Conservation (phyloP, 2,888 invertebrate species). For the Athrips mouffetella region DNA sequence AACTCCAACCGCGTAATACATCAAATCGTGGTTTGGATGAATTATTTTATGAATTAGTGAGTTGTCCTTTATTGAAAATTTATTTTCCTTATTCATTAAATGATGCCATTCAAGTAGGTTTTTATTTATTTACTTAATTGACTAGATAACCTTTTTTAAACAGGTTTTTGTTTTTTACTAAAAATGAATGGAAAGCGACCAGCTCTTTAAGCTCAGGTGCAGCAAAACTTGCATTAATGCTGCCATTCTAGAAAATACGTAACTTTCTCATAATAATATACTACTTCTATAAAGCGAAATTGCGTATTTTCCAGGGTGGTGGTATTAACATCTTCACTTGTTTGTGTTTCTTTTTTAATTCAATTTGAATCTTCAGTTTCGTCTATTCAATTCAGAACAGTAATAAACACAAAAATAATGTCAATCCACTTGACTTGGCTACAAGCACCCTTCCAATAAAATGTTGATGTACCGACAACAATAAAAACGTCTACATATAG, state of each 20-base stretch:
- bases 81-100: too few species aligned
- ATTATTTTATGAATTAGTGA: too few species aligned
- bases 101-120: too few species aligned
- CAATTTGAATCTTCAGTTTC: too few species aligned
- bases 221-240: not conserved
- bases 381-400: not conserved
- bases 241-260: not conserved
- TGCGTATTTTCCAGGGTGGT: not conserved
- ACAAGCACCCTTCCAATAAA: not conserved
- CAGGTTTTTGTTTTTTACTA: too few species aligned
- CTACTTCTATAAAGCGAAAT: not conserved
- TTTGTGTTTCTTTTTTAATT: not conserved
- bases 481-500: not conserved
- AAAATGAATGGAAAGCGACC: not conserved
- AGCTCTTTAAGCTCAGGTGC: not conserved
- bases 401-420: not conserved
- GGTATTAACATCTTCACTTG: not conserved
- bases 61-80: too few species aligned
- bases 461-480: not conserved
- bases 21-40: too few species aligned
- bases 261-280: slow-evolving; percentile 2
- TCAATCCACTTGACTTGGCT: not conserved
- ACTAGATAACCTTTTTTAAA: too few species aligned
- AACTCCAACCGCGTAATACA: slow-evolving; percentile 7
- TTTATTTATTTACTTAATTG: too few species aligned